A percentile compares a stretch with the other conserved stretches of the same genome.
These are phyloP conservation scores for Arctopsyche grandis DNA, from an alignment of 1,140 invertebrate species.

Conservation along the genomic window DNA sequence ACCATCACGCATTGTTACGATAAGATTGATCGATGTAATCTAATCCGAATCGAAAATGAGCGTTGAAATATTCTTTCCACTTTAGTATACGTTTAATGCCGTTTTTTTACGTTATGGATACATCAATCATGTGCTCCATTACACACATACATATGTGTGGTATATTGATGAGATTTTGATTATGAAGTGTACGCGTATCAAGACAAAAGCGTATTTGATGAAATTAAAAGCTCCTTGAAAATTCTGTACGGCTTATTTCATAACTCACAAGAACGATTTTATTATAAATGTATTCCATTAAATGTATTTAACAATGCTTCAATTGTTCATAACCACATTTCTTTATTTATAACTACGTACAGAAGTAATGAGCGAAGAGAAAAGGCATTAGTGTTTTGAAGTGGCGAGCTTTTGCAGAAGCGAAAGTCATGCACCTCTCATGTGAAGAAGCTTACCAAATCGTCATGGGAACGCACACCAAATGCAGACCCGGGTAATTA, in stretches of 20 bases:
- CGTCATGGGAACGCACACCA: no score
- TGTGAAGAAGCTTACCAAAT: no score
- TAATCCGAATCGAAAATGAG: neutral
- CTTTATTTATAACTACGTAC: neutral
- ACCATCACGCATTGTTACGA: neutral
- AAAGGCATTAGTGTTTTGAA: neutral
- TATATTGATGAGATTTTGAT: constrained; percentile 29
- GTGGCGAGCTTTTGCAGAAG: neutral
- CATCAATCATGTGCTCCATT: constrained; percentile 15
- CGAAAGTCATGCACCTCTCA: neutral
- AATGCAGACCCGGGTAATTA: neutral
- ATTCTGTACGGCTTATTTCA: no score
- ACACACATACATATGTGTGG: neutral
- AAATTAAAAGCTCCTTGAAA: no score
- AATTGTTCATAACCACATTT: neutral
- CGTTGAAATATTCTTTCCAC: neutral
- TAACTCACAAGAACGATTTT: no score
- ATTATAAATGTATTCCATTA: no score
- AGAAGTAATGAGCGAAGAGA: neutral
- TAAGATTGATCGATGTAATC: constrained; percentile 23
- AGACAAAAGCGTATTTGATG: no score
- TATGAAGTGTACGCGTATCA: neutral
- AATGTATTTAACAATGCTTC: neutral
- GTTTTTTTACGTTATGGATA: neutral
- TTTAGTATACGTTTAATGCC: neutral